A percentile compares a stretch with the other conserved stretches of the same genome.
phyloP scores from a whole-genome alignment of 53 echinoderm and acorn worm genomes.

The Hippasteria phrygiana region DNA sequence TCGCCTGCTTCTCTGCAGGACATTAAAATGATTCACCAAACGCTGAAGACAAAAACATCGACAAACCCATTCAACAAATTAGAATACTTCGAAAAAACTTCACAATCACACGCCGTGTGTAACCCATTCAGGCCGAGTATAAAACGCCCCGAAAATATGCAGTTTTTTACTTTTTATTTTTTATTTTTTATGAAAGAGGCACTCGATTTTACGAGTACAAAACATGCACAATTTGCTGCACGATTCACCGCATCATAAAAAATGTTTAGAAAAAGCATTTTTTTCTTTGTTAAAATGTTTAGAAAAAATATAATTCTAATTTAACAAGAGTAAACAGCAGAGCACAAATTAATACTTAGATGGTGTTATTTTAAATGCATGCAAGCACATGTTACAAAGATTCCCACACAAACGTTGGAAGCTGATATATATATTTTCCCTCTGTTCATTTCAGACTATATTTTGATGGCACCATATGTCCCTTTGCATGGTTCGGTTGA shows the following conservation, averaged over 20 bases:
- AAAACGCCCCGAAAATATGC: slow-evolving; percentile 16
- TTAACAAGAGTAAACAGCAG: slow-evolving; percentile 26
- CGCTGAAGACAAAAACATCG: background rate
- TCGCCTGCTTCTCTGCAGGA: no score
- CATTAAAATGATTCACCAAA: no score
- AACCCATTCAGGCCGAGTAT: background rate
- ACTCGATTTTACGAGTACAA: slow-evolving; percentile 26
- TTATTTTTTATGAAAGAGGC: slow-evolving; percentile 29
- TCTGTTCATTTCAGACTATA: background rate
- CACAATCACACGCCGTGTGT: background rate
- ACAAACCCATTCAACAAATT: background rate
- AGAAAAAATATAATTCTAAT: slow-evolving; percentile 60
- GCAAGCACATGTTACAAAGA: background rate
- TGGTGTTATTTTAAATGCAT: background rate
- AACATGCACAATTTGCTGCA: slow-evolving; percentile 4
- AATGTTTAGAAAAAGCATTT: slow-evolving; percentile 42
- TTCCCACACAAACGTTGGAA: background rate
- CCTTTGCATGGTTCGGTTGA: no score
- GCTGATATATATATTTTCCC: background rate
- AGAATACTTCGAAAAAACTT: background rate
- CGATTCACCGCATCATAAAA: background rate
- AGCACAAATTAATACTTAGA: background rate
- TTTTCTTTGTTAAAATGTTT: slow-evolving; percentile 33
- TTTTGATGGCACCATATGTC: no score
- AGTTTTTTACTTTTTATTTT: background rate